Conservation (phyloP, 2,797 vertebrate species). For the Coregonus suidteri region DNA sequence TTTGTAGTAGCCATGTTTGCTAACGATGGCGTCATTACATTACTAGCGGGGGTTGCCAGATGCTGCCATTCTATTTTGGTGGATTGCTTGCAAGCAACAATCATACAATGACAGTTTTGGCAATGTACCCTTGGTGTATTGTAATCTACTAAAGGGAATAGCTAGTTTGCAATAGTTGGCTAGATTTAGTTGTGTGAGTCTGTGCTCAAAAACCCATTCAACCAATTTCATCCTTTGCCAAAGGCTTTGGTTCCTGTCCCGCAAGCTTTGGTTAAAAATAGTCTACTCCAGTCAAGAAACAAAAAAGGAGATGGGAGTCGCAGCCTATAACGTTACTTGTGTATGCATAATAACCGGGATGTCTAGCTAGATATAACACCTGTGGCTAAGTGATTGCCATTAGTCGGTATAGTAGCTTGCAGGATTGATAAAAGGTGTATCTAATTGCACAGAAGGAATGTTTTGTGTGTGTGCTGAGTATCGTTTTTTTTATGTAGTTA, state of each 20-base stretch:
- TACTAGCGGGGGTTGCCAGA: neutral
- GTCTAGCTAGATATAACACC: no score
- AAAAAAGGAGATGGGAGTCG: neutral
- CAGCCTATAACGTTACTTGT: no score
- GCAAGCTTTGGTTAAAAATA: neutral
- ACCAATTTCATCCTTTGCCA: neutral
- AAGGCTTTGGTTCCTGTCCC: neutral
- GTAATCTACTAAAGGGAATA: neutral
- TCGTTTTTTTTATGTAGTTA: neutral
- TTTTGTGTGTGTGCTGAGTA: neutral
- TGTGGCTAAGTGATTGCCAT: no score
- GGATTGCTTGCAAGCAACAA: neutral
- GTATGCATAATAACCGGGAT: no score
- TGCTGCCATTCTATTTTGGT: neutral
- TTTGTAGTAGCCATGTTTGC: neutral
- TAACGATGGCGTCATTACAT: neutral
- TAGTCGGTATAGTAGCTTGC: conserved; percentile 60
- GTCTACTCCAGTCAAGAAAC: neutral
- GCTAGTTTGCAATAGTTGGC: neutral
- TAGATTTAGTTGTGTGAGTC: neutral
- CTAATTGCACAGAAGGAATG: neutral
- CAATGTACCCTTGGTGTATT: neutral
- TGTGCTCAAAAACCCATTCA: neutral
- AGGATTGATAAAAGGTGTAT: neutral
- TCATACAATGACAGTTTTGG: neutral